Evolutionary conservation across 2,797 vertebrate genomes (phyloP), one percentile per base, ranked within the genome.

Genomic region (Hypotaenidia philippensis): DNA sequence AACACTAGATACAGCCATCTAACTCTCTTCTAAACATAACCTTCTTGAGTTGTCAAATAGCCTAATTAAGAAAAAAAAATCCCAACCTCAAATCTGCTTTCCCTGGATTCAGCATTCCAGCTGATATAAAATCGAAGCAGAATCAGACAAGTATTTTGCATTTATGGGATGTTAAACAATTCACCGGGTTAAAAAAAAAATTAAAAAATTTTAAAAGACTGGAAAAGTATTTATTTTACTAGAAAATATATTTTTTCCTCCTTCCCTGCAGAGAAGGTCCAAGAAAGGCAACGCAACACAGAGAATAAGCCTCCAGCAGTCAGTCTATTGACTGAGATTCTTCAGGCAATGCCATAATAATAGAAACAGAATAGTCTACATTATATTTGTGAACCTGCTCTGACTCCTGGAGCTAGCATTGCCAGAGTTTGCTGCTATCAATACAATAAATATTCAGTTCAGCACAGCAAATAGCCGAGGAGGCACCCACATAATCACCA

Each of bases 371-470:
- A 75, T 2, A 90, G 63, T n/a, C 63, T 75, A 57, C 17, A 21
- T 63, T 61, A 79, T 83, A 94, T 91, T 38, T 86, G 93, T 78
- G 91, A 92, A 69, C 87, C 90, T 86, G 47, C 56, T 80, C 63
- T 77, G 78, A 45, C 70, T 87, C 40, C 70, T 0, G 1, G n/a
- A 88, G 44, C 60, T 53, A 85, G 53, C 63, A 49, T 56, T 68
- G 44, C 72, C 49, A 64, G 29, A 45, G 25, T 55, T 57, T 85
- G 77, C 66, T 70, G 70, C 18, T 93, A 61, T 40, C 75, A 57
- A 52, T 63, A 71, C 76, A 88, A 59, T 50, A 94, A 91, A 95
- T 80, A 94, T 72, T 89, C 91, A 89, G 81, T 69, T 95, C 94
- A 92, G 79, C 66, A 78, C 77, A 85, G 88, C 80, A 86, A 90